These are phyloP conservation scores for Lordiphosa stackelbergi DNA, from an alignment of 1,140 invertebrate species.

Conservation along the genomic window DNA sequence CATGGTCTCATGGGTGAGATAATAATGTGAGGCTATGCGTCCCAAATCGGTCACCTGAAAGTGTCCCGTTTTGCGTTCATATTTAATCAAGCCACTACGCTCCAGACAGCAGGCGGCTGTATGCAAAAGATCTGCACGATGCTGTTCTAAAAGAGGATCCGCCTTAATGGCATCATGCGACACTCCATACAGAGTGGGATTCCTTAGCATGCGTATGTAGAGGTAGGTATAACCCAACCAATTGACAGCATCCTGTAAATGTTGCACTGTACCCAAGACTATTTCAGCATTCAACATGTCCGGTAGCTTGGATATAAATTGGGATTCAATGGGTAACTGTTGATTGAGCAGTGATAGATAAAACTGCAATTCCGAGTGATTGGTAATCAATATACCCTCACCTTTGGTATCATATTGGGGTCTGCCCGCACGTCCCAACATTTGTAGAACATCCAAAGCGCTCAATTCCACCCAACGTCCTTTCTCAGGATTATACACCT, in stretches of 20 bases:
- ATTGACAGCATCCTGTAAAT: slow-evolving; percentile 95
- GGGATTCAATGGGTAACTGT: slow-evolving; percentile 93
- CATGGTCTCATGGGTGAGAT: slow-evolving; percentile 98
- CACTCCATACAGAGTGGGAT: slow-evolving; percentile 93
- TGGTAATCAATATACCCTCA: slow-evolving; percentile 99
- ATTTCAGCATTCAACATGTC: slow-evolving; percentile 99
- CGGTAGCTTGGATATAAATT: slow-evolving; percentile 90
- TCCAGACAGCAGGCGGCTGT: slow-evolving; percentile 95
- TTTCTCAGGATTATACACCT: slow-evolving; percentile 99
- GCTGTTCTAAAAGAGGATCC: slow-evolving; percentile 91
- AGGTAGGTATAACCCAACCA: slow-evolving; percentile 98
- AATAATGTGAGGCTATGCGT: slow-evolving; percentile 98
- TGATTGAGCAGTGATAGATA: slow-evolving; percentile 98
- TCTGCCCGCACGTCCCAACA: slow-evolving; percentile 97
- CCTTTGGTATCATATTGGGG: slow-evolving; percentile 99
- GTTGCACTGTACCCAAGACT: slow-evolving; percentile 97
- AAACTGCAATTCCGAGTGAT: slow-evolving; percentile 98
- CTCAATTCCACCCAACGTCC: slow-evolving; percentile 98
- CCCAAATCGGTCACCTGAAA: slow-evolving; percentile 96
- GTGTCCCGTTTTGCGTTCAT: slow-evolving; percentile 96
- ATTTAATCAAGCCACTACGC: slow-evolving; percentile 94
- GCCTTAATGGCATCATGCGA: slow-evolving; percentile 87
- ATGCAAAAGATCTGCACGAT: slow-evolving; percentile 96
- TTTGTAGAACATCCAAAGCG: slow-evolving; percentile 97
- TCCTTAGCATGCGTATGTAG: slow-evolving; percentile 93